Percentiles rank a stretch among this genome's conserved stretches.
These are phyloP conservation scores for Anguilla pacifica DNA, from an alignment of 2,797 vertebrate species.

Conservation along the genomic window DNA sequence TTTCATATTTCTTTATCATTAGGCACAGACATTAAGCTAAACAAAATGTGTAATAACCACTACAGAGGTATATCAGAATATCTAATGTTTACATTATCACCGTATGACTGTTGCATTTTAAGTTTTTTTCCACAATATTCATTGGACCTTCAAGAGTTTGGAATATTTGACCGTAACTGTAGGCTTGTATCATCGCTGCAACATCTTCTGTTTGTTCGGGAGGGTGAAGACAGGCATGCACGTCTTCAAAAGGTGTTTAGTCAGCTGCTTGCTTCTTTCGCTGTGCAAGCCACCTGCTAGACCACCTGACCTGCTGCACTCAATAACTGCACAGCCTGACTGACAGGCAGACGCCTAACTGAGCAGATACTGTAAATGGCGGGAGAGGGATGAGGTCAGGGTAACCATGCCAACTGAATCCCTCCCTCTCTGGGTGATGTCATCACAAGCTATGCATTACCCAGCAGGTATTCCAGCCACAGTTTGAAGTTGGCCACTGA, in stretches of 20 bases:
- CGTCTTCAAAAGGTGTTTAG: not conserved
- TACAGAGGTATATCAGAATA: conserved; percentile 31
- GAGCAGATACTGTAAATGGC: not conserved
- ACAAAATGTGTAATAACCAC: not conserved
- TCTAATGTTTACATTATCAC: too few species aligned
- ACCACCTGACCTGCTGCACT: not conserved
- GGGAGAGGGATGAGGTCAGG: not conserved
- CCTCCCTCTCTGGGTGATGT: not conserved
- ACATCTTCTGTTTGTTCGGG: not conserved
- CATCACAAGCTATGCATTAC: not conserved
- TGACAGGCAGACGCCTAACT: not conserved
- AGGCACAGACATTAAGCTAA: not conserved
- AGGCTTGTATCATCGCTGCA: not conserved
- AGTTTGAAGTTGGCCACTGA: not conserved
- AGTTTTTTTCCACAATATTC: conserved; percentile 39
- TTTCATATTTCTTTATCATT: conserved; percentile 40
- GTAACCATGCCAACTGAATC: not conserved
- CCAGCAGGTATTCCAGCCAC: not conserved
- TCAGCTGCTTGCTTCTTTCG: not conserved
- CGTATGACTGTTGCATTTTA: conserved; percentile 35
- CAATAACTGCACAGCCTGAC: not conserved
- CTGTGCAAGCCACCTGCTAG: not conserved
- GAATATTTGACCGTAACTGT: not conserved
- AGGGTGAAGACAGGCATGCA: not conserved
- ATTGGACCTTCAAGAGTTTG: conserved; percentile 21